Percentiles rank a stretch among this genome's conserved stretches.
These are phyloP conservation scores for Actinemys pallida DNA, from an alignment of 2,113 vertebrate species.

Conservation along the genomic window DNA sequence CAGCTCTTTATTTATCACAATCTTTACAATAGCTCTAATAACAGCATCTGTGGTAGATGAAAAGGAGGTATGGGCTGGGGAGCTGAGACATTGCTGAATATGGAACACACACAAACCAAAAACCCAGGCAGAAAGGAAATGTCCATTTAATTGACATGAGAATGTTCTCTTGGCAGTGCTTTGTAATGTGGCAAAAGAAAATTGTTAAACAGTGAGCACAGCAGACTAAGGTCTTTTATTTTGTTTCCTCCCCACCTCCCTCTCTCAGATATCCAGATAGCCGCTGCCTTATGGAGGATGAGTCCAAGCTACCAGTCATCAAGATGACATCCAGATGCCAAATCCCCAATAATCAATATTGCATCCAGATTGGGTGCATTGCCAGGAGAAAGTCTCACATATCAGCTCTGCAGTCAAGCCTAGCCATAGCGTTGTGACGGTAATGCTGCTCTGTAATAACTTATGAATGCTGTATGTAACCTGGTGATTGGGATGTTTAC, in stretches of 20 bases:
- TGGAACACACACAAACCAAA: constrained; percentile 22
- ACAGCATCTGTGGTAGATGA: neutral
- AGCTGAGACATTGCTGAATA: neutral
- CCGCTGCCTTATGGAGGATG: neutral
- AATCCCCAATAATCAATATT: neutral
- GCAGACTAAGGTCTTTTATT: neutral
- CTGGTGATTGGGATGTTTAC: neutral
- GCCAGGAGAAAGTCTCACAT: neutral
- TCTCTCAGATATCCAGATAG: neutral
- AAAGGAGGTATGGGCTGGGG: neutral
- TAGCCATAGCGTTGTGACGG: neutral
- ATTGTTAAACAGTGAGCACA: neutral
- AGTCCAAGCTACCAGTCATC: neutral
- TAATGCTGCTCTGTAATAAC: neutral
- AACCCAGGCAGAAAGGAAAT: neutral
- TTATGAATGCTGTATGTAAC: neutral
- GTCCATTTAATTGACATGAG: neutral
- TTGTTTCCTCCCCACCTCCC: neutral
- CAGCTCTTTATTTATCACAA: neutral
- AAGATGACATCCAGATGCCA: neutral
- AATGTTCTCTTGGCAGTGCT: neutral
- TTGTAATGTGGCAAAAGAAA: neutral
- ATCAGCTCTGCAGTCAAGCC: neutral
- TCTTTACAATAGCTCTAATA: constrained; percentile 12
- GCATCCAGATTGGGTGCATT: neutral